phyloP scores from a whole-genome alignment of 2,113 vertebrate genomes.

The Egretta garzetta region DNA sequence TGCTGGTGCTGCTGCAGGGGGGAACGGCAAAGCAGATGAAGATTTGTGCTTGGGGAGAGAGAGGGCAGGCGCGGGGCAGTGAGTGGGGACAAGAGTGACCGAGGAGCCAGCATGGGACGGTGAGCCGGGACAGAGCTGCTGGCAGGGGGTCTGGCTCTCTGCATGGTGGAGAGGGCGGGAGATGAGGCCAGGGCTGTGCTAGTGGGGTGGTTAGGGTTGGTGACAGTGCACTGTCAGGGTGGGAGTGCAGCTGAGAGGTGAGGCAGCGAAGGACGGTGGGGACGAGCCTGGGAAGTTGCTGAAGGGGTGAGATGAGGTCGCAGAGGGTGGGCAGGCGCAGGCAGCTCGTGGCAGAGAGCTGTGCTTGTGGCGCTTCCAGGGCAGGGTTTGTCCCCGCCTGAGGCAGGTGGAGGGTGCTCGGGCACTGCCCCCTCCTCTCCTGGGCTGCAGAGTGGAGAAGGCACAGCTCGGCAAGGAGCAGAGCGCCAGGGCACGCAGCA shows the following conservation, averaged over 20 bases:
- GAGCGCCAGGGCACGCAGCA: neutral
- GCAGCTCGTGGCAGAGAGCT: neutral
- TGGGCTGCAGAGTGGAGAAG: neutral
- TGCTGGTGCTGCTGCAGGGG: neutral
- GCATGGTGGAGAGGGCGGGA: accelerated
- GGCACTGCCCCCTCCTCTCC: neutral
- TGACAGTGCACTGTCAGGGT: accelerated
- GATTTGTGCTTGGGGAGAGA: neutral
- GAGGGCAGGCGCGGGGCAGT: neutral
- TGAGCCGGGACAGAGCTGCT: neutral
- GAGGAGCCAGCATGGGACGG: accelerated
- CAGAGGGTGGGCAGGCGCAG: neutral
- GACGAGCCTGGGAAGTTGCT: neutral
- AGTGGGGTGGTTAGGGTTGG: neutral
- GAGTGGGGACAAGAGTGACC: accelerated
- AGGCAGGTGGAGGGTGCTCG: accelerated
- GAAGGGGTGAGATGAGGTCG: neutral
- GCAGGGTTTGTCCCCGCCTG: neutral
- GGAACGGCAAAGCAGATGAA: neutral
- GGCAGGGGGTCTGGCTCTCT: neutral
- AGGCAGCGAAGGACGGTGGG: neutral
- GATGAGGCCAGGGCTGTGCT: neutral
- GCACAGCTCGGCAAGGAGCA: neutral
- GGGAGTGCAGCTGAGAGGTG: neutral
- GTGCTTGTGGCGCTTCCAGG: neutral